Evolutionary conservation across 2,888 invertebrate species (phyloP), one percentile per base, ranked within the genome.

Genomic region (Entomobrya proxima): DNA sequence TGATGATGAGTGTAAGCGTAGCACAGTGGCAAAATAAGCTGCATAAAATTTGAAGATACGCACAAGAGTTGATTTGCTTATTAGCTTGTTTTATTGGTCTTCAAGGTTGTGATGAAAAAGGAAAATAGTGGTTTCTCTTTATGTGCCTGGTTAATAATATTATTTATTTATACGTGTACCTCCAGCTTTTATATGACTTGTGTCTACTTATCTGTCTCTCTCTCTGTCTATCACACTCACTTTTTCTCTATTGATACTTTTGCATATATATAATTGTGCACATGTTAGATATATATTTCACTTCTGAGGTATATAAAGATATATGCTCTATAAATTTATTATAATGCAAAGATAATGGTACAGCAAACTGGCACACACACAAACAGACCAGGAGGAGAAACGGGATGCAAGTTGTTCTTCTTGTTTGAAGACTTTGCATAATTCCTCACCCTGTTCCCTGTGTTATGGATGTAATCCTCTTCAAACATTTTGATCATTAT

Each of bases 11-110:
- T 37, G 72, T 37, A 58, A 81, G 81, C 86, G 86, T 86, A 86
- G 86, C 86, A 86, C 86, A 81, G 86, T 86, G 86, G 86, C 86
- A 86, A 81, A 81, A 81, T 85, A 85, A 80, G 85, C 85, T 81
- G 86, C 86, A 86, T 86, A 77, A 86, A 86, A 81, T 81, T 81
- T 86, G 35, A 76, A 80, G 85, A 85, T 85, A 80, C 67, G 86
- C 77, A 81, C 79, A 86, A 86, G 76, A 81, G 86, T 86, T 86
- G 86, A 86, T 86, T 81, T 86, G 86, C 86, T 86, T 81, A 86
- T 86, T 86, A 86, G 86, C 86, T 86, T 86, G 86, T 86, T 86
- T 86, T 86, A 86, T 86, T 77, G 81, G 77, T 77, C 81, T 64
- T 64, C 76, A 24, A 58, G 58, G 67, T 74, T 81, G n/a, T n/a